Conservation (phyloP, 2,888 invertebrate genomes). For the Cephonodes hylas region DNA sequence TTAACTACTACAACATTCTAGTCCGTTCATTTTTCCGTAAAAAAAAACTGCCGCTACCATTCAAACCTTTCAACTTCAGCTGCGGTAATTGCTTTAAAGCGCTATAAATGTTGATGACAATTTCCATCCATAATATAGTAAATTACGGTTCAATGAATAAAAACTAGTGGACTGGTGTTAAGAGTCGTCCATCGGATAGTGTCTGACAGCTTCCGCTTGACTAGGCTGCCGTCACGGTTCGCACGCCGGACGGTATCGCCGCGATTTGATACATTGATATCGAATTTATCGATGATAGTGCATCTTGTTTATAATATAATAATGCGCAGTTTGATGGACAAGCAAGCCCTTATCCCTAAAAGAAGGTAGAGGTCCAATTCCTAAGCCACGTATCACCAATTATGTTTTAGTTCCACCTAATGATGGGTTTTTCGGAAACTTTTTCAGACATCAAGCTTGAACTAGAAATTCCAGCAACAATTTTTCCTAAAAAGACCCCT, state of each 20-base stretch:
- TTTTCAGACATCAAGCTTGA: too few species aligned
- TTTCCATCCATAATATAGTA: background rate
- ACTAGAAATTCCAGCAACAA: too few species aligned
- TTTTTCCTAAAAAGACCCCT: too few species aligned
- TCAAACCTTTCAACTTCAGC: background rate
- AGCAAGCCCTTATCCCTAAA: too few species aligned
- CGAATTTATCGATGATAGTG: constrained; percentile 21
- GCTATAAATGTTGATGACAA: too few species aligned
- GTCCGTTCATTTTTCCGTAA: too few species aligned
- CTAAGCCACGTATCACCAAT: too few species aligned
- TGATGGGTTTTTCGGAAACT: too few species aligned
- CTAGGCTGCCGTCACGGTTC: constrained; percentile 32
- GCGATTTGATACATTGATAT: constrained; percentile 36
- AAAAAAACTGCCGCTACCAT: too few species aligned
- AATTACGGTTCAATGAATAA: constrained; percentile 15
- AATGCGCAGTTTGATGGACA: background rate
- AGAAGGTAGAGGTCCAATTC: too few species aligned
- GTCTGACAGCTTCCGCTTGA: constrained; percentile 49
- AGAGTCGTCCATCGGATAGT: constrained; percentile 28
- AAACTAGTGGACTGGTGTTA: constrained; percentile 16
- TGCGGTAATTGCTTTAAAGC: background rate
- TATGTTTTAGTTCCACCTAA: too few species aligned
- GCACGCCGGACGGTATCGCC: background rate
- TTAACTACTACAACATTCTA: too few species aligned
- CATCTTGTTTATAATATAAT: background rate